These are phyloP conservation scores for Noturus placidus DNA, from an alignment of 2,113 vertebrate genomes.

Conservation along the genomic window DNA sequence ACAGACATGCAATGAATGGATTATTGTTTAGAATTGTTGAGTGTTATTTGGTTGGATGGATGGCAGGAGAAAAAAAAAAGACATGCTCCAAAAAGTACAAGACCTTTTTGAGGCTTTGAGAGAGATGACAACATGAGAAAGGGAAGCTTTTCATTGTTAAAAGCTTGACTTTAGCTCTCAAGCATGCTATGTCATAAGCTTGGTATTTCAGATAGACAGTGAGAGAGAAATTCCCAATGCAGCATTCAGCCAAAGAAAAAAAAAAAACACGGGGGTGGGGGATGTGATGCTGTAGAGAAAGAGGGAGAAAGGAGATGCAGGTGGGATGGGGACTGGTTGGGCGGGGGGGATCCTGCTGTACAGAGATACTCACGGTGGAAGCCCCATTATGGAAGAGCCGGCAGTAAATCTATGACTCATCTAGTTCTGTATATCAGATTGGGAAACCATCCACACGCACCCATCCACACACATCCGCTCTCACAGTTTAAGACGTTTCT, in stretches of 20 bases:
- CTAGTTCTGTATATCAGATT: constrained; percentile 33
- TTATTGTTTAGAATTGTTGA: not conserved
- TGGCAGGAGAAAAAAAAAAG: not conserved
- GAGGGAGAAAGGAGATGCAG: not conserved
- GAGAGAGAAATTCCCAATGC: constrained; percentile 45
- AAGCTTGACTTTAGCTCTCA: not conserved
- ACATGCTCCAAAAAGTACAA: not conserved
- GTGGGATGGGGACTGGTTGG: not conserved
- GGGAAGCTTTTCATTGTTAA: not conserved
- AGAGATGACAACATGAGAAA: not conserved
- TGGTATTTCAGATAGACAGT: not conserved
- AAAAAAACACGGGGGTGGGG: not conserved
- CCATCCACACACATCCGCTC: not conserved
- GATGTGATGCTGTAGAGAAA: not conserved
- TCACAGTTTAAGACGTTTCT: not conserved
- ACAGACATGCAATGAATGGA: not conserved
- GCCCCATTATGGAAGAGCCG: constrained; percentile 44
- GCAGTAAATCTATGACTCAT: constrained; percentile 54
- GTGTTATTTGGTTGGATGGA: not conserved
- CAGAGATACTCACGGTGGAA: constrained; percentile 46
- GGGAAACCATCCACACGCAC: not conserved
- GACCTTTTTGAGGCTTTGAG: not conserved
- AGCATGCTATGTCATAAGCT: not conserved
- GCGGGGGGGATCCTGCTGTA: constrained; percentile 45
- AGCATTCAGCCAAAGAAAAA: constrained; percentile 33